Evolutionary conservation across 2,113 vertebrate genomes (phyloP), one percentile per base, ranked within the genome.

Genomic region (Scomber colias): DNA sequence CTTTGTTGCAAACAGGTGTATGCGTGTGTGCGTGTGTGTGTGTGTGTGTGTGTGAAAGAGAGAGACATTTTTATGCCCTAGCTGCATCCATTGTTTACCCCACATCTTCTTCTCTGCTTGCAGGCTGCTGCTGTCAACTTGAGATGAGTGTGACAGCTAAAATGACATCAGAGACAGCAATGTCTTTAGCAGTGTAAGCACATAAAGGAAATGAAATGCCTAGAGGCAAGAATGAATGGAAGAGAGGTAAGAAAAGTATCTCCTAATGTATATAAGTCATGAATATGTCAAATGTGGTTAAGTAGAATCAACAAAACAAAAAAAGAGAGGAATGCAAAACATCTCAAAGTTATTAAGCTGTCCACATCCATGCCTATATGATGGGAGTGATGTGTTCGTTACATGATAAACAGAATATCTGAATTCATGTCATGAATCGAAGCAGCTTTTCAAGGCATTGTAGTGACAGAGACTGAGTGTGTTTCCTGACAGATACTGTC

Each of bases 401-500:
- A 2, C 13, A 10, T 21, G 3, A 3, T 49, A 55, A 45, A 19
- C 10, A n/a, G 3, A 35, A 24, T 4, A 31, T 59, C 5, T 76
- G 30, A 50, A 82, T 82, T 60, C 50, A 49, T 56, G 45, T 60
- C 50, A 49, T 56, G 49, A 65, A 74, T 35, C 59, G 11, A 74
- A 56, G 30, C 53, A 35, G 15, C 13, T 45, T 73, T 49, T 64
- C 19, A 51, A 59, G 49, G 60, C 17, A n/a, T 7, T 6, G 15
- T 45, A 4, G 21, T 45, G 59, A 81, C 62, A 19, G 83, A 8
- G 21, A 53, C 60, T 69, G 51, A 46, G 67, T 31, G 44, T 75
- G 56, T 71, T 66, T 68, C 6, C 40, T 83, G 71, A 76, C 79
- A 81, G 71, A 76, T 51, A 14, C 63, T 86, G 61, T 81, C 78